Conservation (phyloP, 2,113 vertebrate genomes). For the Myiozetetes cayanensis region DNA sequence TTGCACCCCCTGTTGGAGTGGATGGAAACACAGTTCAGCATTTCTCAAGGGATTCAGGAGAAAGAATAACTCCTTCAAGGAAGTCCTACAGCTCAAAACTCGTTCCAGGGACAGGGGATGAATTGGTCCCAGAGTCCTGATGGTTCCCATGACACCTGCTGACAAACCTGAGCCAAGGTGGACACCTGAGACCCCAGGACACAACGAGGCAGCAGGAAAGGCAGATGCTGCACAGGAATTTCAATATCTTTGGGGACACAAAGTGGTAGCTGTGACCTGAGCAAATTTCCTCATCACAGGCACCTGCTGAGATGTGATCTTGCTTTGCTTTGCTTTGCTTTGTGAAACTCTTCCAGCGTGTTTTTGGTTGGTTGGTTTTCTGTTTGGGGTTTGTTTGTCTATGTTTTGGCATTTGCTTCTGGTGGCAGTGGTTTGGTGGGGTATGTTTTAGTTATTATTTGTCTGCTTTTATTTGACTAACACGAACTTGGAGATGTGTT, state of each 20-base stretch:
- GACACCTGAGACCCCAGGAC: neutral
- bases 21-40: neutral
- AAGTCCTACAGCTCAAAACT: neutral
- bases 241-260: neutral
- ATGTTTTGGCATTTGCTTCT: neutral
- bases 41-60: neutral
- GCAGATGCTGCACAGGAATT: neutral
- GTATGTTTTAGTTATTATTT: neutral
- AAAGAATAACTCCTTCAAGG: neutral
- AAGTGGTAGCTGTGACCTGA: neutral
- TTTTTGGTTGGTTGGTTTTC: neutral
- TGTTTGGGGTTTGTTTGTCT: neutral
- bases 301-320: neutral
- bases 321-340: neutral
- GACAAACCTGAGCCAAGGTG: neutral
- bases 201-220: neutral
- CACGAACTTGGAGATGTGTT: neutral
- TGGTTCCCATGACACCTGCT: neutral
- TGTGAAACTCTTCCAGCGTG: neutral
- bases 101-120: neutral
- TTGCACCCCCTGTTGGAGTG: neutral
- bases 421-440: no score
- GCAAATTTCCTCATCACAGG: neutral
- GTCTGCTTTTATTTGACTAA: neutral
- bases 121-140: neutral